A percentile compares a stretch with the other conserved stretches of the same genome.
phyloP scores from a whole-genome alignment of 2,113 vertebrate species.

The Micronisus gabar region DNA sequence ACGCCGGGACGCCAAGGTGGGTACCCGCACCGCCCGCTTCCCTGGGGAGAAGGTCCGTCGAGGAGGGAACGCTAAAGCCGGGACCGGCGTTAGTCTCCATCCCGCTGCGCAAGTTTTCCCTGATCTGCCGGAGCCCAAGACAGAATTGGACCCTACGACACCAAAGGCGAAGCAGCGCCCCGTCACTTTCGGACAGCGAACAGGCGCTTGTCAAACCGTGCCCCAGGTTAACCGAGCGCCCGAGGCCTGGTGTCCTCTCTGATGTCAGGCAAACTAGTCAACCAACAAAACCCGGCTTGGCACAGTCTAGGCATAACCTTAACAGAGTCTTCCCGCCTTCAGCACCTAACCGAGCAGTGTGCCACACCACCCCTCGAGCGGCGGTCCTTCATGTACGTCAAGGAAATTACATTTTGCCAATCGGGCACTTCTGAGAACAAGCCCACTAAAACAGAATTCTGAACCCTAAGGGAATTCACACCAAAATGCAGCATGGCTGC shows the following conservation, averaged over 20 bases:
- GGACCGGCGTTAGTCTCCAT: fast-evolving
- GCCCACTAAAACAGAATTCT: neutral
- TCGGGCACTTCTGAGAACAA: neutral
- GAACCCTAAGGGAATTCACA: neutral
- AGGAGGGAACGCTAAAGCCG: neutral
- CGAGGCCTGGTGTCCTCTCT: fast-evolving
- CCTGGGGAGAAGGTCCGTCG: fast-evolving
- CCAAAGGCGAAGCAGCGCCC: neutral
- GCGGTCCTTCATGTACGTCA: fast-evolving
- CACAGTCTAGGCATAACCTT: neutral
- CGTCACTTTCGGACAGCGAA: fast-evolving
- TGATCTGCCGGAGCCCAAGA: neutral
- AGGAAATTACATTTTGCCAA: neutral
- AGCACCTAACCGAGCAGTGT: neutral
- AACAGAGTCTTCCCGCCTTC: neutral
- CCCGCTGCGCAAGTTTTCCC: fast-evolving
- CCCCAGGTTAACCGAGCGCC: neutral
- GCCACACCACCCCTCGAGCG: fast-evolving
- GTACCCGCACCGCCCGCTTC: neutral
- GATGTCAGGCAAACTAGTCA: neutral
- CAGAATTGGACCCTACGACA: fast-evolving
- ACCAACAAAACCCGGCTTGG: neutral
- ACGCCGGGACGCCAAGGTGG: neutral
- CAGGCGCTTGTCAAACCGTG: fast-evolving
- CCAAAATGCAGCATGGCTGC: neutral